Base-by-base conservation (phyloP, 1,140 invertebrate genomes). In the Aphaenogaster ashmeadi region DNA sequence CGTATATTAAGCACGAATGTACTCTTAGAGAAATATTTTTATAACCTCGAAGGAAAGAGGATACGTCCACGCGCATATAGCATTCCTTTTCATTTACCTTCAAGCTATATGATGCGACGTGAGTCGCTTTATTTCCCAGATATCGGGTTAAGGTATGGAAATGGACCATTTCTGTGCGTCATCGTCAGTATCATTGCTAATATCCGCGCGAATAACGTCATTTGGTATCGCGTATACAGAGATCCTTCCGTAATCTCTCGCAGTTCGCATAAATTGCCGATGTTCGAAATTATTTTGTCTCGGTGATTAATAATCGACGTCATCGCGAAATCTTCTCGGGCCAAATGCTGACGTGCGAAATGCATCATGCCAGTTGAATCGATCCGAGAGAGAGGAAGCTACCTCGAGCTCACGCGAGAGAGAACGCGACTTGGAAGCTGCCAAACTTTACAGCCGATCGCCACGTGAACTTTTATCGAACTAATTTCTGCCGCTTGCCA, bases 1-100 rank as follows among this genome's bases (percentile, higher is more conserved):
- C 3, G 36, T 21, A 0, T 50, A 66, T 41, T 3, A 15, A 27
- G 13, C 27, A 38, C 21, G 9, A n/a, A 56, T 36, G 33, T 47
- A n/a, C 58, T 79, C 13, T 79, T 15, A 52, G 13, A 69, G n/a
- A 44, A 71, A 47, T 36, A 69, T 56, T 81, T 69, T 81, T 81
- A 81, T 54, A 71, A 38, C 36, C 0, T 15, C 2, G 3, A 27
- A 54, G 47, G 47, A 54, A 80, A 50, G 64, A 21, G 15, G 44
- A 47, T 21, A 58, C 11, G 4, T 13, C 13, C 41, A 44, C 4
- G 21, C 7, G n/a, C 4, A 44, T 44, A 27, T n/a, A 18, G 1
- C 18, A 41, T 36, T n/a, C 21, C 41, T 58, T 58, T 84, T 71
- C 33, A 60, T 75, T 60, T 74, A 13, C 18, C 18, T 58, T 27